Evolutionary conservation across 2,113 vertebrate species (phyloP).

Genomic region (Protobothrops mucrosquamatus): DNA sequence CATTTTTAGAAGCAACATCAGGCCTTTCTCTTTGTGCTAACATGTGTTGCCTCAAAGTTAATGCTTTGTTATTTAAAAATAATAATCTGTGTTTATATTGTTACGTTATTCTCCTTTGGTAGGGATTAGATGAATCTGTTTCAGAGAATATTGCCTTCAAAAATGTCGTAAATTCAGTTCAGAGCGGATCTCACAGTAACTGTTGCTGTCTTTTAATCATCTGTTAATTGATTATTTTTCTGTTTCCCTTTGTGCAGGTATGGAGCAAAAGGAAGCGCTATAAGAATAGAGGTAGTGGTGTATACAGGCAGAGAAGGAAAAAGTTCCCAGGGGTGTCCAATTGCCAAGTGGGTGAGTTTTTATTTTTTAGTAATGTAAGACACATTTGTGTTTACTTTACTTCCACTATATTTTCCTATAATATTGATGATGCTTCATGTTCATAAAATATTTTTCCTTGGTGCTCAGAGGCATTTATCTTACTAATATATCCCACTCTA

Average conservation of each 20-base stretch:
- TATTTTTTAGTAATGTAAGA: slow-evolving; percentile 29
- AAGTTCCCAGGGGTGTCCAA: slow-evolving; percentile 92
- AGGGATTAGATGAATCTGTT: not conserved
- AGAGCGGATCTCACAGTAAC: not conserved
- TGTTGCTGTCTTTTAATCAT: not conserved
- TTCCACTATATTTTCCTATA: not conserved
- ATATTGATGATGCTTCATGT: not conserved
- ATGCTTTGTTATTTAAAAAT: not conserved
- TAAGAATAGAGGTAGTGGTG: slow-evolving; percentile 89
- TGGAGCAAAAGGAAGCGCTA: slow-evolving; percentile 88
- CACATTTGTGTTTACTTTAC: not conserved
- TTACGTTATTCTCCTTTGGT: not conserved
- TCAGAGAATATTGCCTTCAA: not conserved
- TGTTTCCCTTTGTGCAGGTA: slow-evolving; percentile 72
- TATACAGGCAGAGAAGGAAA: slow-evolving; percentile 93
- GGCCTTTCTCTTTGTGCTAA: not conserved
- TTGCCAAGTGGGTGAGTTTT: slow-evolving; percentile 94
- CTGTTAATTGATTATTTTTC: slow-evolving; percentile 28
- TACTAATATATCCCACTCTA: not conserved
- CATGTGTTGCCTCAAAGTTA: not conserved
- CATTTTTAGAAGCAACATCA: not conserved
- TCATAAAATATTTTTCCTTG: not conserved
- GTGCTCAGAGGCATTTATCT: not conserved
- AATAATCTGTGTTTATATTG: not conserved
- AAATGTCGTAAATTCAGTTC: not conserved